Evolutionary conservation across 2,888 invertebrate genomes (phyloP), one percentile per base, ranked within the genome.

Genomic region (Drosophila anceps): DNA sequence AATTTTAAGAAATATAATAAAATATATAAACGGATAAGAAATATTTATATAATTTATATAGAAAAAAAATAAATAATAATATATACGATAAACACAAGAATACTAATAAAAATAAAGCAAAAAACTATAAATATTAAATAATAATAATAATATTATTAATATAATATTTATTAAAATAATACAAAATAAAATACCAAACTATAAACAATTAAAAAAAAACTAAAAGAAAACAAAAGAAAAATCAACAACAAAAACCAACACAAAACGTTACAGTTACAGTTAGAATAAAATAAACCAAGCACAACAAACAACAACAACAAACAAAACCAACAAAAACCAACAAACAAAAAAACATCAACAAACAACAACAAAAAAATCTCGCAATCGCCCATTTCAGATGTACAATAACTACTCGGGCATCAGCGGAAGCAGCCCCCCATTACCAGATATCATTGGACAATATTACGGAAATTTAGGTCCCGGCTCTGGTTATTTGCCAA

Each of bases 321-420:
- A 24, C 24, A 24, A 24, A 24, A 24, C 24, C 24, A 24, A 24
- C 24, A 24, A 24, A 24, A 50, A 29, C 20, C 20, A 51, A 51
- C 35, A 35, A 54, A 39, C 88, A 86, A 84, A n/a, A n/a, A 54
- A 54, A 39, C 39, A 39, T 67, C 72, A 54, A 76, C 69, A 54
- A 78, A 69, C 37, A 69, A 77, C 57, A 82, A 84, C 70, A 77
- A 87, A 84, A 54, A 54, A 54, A 54, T 54, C 84, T 91, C 92
- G 90, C 90, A 92, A 93, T 92, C 92, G 92, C 91, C 92, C 91
- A 91, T 93, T 93, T 93, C 93, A 93, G 93, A 93, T 93, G 93
- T 93, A 92, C 91, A 92, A 92, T 92, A 92, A 91, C 91, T 92
- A 88, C 91, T 85, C 92, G 81, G 88, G 91, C 75, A 64, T 90